Base-by-base conservation (phyloP, 2,113 vertebrate genomes). In the Orycteropus afer region DNA sequence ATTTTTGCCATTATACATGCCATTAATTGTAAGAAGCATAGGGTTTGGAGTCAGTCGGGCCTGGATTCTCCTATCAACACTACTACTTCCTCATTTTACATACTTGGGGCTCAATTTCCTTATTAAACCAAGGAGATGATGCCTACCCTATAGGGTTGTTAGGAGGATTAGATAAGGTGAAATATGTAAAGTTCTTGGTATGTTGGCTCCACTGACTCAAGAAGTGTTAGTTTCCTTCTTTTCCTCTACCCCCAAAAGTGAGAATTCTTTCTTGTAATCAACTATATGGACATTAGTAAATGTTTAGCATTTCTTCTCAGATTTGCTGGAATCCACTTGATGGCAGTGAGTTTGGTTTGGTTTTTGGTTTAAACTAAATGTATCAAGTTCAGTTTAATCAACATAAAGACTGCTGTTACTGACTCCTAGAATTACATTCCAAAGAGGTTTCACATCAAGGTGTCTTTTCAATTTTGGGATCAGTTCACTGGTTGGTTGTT, bases 301-400 rank as follows among this genome's bases (percentile, higher is more conserved):
- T 55, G 25, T 71, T 91, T 17, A 59, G 37, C 20, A 63, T 82
- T 86, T 95, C n/a, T 82, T 37, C 34, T 77, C 59, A 87, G 45
- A 71, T 91, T 57, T 40, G 37, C n/a, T n/a, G n/a, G n/a, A n/a
- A n/a, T n/a, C n/a, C n/a, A n/a, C n/a, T n/a, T n/a, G n/a, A n/a
- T n/a, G n/a, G n/a, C n/a, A n/a, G n/a, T n/a, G n/a, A n/a, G n/a
- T n/a, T n/a, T n/a, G n/a, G n/a, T n/a, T n/a, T n/a, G n/a, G n/a
- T n/a, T n/a, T n/a, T n/a, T n/a, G n/a, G n/a, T n/a, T n/a, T n/a
- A n/a, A n/a, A n/a, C n/a, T 71, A 91, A 89, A 82, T 77, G 2
- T 37, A 79, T 93, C n/a, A 59, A 82, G 27, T 86, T 91, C 23
- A 86, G 27, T 59, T n/a, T 51, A 84, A 92, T 47, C 55, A 87